Evolutionary conservation across 2,113 vertebrate genomes (phyloP).

Genomic region (Piaya cayana): DNA sequence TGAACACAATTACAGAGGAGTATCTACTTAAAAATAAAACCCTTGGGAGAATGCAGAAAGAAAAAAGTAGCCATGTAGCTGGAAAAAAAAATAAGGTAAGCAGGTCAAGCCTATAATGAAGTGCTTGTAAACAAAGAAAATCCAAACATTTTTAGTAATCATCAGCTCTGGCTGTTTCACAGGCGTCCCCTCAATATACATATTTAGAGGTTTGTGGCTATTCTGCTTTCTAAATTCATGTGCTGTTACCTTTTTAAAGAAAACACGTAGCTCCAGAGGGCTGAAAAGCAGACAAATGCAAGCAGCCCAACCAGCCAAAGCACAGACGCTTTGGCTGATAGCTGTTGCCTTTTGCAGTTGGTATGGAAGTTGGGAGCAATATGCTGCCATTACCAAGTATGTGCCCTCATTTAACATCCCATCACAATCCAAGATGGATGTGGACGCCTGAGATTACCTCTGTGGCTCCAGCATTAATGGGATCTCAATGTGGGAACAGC

Average conservation of each 20-base stretch:
- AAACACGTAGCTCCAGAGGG: neutral
- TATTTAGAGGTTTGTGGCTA: neutral
- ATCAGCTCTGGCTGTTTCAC: neutral
- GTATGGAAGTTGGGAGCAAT: neutral
- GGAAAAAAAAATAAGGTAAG: conserved; percentile 14
- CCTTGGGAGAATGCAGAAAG: conserved; percentile 22
- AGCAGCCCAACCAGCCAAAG: neutral
- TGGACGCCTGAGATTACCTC: fast-evolving
- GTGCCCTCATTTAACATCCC: fast-evolving
- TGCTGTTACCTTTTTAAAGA: neutral
- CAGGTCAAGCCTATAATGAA: neutral
- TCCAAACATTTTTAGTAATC: neutral
- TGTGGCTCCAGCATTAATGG: fast-evolving
- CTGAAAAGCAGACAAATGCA: neutral
- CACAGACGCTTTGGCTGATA: neutral
- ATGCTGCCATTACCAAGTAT: fast-evolving
- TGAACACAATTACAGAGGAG: conserved; percentile 1
- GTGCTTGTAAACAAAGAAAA: neutral
- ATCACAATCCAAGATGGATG: fast-evolving
- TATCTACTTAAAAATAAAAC: conserved; percentile 62
- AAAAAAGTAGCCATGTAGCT: conserved; percentile 8
- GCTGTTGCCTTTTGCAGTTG: neutral
- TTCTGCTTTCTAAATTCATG: neutral
- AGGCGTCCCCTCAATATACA: neutral
- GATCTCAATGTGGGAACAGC: neutral